Conservation (phyloP, 2,888 invertebrate species). For the Pseudeuparius sepicola region DNA sequence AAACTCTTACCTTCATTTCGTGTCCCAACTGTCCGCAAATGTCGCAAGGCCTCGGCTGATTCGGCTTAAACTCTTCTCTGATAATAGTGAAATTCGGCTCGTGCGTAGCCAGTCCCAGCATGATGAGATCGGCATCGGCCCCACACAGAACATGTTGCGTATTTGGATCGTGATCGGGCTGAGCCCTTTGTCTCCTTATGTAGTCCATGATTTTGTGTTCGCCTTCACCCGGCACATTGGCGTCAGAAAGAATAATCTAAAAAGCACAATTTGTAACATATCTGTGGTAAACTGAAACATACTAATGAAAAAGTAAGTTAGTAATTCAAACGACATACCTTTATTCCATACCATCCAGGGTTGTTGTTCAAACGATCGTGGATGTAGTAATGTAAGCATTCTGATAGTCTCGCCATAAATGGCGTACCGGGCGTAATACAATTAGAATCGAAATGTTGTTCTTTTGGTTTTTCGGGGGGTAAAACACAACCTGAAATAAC, state of each 20-base stretch:
- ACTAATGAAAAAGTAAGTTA: conserved; percentile 38
- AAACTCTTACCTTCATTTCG: no score
- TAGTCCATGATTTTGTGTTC: conserved; percentile 93
- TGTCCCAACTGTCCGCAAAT: conserved; percentile 87
- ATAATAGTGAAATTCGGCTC: conserved; percentile 99
- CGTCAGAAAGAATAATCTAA: conserved; percentile 97
- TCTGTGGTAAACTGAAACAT: conserved; percentile 18
- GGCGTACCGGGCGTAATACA: conserved; percentile 99
- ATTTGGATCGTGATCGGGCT: conserved; percentile 94
- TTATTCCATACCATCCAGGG: conserved; percentile 89
- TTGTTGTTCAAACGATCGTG: conserved; percentile 84
- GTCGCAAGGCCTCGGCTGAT: conserved; percentile 91
- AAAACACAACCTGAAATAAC: conserved; percentile 57
- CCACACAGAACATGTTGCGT: conserved; percentile 97
- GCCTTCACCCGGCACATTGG: conserved; percentile 92
- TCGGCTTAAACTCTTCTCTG: conserved; percentile 96
- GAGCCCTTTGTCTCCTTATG: conserved; percentile 88
- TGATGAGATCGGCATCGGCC: conserved; percentile 96
- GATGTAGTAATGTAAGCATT: conserved; percentile 78
- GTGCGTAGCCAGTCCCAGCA: conserved; percentile 97
- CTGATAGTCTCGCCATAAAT: conserved; percentile 87
- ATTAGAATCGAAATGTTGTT: conserved; percentile 95
- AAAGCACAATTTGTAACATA: no score
- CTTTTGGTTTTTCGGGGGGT: conserved; percentile 82
- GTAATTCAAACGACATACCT: conserved; percentile 38